phyloP scores from a whole-genome alignment of 2,888 invertebrate species.

The Apotomis betuletana region DNA sequence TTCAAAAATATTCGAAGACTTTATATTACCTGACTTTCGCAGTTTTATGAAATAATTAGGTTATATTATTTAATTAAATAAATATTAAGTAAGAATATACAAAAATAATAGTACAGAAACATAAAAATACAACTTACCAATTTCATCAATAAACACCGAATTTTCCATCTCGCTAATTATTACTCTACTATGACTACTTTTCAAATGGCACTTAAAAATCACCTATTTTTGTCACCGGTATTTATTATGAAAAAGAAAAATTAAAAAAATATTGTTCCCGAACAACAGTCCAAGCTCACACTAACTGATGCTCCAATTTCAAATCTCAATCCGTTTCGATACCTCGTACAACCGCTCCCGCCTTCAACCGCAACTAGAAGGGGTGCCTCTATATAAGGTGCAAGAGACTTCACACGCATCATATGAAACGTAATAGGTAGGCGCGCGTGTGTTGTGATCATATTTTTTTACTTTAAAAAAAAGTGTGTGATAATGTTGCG shows the following conservation, averaged over 20 bases:
- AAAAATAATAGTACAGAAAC: not conserved
- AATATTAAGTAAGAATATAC: not conserved
- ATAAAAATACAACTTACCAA: not conserved
- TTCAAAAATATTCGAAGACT: no score
- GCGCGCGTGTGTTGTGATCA: conserved; percentile 70
- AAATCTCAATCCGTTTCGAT: conserved; percentile 45
- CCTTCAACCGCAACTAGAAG: conserved; percentile 65
- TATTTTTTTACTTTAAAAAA: conserved; percentile 50
- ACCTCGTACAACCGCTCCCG: conserved; percentile 56
- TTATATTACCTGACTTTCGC: no score
- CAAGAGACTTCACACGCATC: conserved; percentile 64
- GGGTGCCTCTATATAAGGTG: conserved; percentile 80
- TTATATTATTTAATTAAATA: not conserved
- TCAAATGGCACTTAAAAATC: not conserved
- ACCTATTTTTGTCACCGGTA: no score
- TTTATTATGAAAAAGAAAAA: no score
- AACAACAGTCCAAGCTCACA: conserved; percentile 15
- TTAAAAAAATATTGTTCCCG: conserved; percentile 8
- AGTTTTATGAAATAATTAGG: no score
- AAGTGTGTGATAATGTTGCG: conserved; percentile 74
- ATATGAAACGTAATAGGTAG: conserved; percentile 65
- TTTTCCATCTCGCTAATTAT: not conserved
- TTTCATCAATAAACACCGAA: not conserved
- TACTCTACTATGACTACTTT: not conserved
- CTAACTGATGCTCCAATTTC: conserved; percentile 39